These are phyloP conservation scores for Drosophila cognata DNA, from an alignment of 2,888 invertebrate genomes.

Conservation along the genomic window DNA sequence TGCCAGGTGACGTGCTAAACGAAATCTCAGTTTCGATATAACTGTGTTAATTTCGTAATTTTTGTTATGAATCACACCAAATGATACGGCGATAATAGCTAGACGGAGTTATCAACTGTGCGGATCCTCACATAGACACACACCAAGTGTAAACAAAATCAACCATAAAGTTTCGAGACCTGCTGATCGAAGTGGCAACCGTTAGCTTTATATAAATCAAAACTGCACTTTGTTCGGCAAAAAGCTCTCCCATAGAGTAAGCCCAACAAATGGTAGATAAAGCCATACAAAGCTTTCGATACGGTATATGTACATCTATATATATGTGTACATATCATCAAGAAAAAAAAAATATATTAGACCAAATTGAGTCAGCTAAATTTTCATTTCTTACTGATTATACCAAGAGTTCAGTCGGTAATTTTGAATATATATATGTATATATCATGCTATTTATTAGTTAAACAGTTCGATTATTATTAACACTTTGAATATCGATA, in stretches of 20 bases:
- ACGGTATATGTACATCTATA: neutral
- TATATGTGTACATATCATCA: conserved; percentile 3
- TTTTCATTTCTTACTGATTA: conserved; percentile 19
- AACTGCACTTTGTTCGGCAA: conserved; percentile 43
- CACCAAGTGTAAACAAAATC: conserved; percentile 4
- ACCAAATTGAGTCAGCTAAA: neutral
- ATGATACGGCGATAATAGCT: conserved; percentile 45
- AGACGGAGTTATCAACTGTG: conserved; percentile 5
- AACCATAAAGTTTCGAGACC: conserved; percentile 24
- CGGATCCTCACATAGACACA: conserved; percentile 7
- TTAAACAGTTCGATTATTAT: conserved; percentile 79
- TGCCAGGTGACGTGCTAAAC: conserved; percentile 30
- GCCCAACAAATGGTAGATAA: neutral
- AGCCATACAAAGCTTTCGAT: conserved; percentile 5
- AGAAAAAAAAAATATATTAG: neutral
- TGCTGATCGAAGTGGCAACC: conserved; percentile 38
- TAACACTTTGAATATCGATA: conserved; percentile 76
- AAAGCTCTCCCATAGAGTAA: conserved; percentile 20
- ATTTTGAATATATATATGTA: conserved; percentile 14
- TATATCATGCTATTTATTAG: conserved; percentile 70
- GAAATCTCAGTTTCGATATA: conserved; percentile 44
- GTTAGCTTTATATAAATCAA: conserved; percentile 18
- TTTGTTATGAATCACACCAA: conserved; percentile 27
- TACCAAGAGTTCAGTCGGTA: neutral
- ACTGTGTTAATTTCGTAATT: conserved; percentile 40